These are phyloP conservation scores for Lacerta bilineata DNA, from an alignment of 2,797 vertebrate genomes.

Conservation along the genomic window DNA sequence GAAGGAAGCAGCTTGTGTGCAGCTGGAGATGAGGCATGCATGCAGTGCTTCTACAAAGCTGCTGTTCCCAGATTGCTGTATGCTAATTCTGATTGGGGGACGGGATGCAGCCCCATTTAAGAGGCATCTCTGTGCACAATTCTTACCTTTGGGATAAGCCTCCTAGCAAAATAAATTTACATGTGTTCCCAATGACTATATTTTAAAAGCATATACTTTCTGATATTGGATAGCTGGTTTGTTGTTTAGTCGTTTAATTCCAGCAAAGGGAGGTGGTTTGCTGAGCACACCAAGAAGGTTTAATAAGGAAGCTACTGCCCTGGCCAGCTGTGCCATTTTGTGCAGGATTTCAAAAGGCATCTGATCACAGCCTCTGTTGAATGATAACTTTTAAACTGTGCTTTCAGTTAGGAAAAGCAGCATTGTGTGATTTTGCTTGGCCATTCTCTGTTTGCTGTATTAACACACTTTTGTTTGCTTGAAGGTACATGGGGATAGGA, in stretches of 20 bases:
- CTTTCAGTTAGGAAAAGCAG: neutral
- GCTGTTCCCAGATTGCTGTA: neutral
- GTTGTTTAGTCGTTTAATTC: neutral
- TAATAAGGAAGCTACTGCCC: neutral
- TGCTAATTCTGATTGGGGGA: neutral
- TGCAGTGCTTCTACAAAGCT: neutral
- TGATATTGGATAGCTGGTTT: neutral
- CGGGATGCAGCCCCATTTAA: neutral
- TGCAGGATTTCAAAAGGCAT: neutral
- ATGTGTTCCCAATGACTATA: neutral
- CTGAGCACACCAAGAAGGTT: neutral
- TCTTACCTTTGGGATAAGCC: neutral
- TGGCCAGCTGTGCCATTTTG: neutral
- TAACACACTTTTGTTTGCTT: conserved; percentile 74
- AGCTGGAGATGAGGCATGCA: neutral
- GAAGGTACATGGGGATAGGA: conserved; percentile 98
- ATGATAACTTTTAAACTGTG: neutral
- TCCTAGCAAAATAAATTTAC: neutral
- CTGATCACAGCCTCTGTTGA: neutral
- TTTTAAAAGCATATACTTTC: neutral
- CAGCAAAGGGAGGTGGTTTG: neutral
- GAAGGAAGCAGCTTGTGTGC: neutral
- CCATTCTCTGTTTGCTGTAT: conserved; percentile 48
- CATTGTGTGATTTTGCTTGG: conserved; percentile 18
- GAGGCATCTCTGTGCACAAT: neutral